Conservation (phyloP, 2,113 vertebrate genomes). For the Tiliqua scincoides region DNA sequence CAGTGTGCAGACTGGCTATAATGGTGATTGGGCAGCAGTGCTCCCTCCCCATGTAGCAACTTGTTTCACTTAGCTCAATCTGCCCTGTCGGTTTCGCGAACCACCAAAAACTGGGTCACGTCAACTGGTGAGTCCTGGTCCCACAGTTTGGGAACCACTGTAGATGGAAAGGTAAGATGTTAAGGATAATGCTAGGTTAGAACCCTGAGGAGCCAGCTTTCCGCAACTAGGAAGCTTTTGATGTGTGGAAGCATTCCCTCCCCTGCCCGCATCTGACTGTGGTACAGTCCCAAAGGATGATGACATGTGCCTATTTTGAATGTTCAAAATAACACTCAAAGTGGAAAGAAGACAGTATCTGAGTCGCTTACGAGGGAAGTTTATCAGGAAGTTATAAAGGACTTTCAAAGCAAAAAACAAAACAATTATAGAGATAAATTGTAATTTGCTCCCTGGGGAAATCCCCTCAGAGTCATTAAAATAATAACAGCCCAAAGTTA, state of each 20-base stretch:
- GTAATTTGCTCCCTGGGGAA: conserved; percentile 16
- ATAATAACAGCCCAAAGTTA: conserved; percentile 8
- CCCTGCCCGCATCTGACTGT: neutral
- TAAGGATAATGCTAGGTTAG: no score
- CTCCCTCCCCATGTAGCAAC: no score
- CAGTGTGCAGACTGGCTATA: no score
- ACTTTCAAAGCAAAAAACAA: neutral
- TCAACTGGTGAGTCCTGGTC: no score
- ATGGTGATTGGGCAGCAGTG: no score
- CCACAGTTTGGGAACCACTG: no score
- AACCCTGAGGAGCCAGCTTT: neutral
- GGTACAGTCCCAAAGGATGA: neutral
- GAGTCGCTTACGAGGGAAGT: neutral
- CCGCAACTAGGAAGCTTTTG: neutral
- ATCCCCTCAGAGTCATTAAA: conserved; percentile 37
- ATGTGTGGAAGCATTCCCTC: neutral
- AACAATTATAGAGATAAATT: conserved; percentile 10
- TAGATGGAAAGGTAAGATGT: no score
- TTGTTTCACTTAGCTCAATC: no score
- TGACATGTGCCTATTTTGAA: neutral
- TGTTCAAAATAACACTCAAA: neutral
- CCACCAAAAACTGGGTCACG: no score
- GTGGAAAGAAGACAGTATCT: neutral
- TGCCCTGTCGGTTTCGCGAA: no score
- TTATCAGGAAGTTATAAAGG: neutral